Evolutionary conservation across 2,797 vertebrate species (phyloP).

Genomic region (Enteromius thamalakanensis): DNA sequence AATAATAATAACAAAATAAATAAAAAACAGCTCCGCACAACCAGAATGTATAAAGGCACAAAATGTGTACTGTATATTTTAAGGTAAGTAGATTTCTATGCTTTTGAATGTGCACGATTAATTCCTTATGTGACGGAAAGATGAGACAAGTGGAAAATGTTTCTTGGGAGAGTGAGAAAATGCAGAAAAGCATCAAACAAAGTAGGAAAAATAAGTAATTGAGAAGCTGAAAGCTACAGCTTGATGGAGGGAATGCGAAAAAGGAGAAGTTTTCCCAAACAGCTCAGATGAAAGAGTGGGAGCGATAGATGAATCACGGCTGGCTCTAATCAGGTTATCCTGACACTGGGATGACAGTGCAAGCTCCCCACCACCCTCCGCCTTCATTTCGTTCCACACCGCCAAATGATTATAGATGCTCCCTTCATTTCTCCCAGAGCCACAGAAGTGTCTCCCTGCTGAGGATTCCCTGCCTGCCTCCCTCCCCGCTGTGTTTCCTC

Average conservation of each 20-base stretch:
- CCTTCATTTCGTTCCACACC: conserved; percentile 65
- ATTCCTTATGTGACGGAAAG: conserved; percentile 22
- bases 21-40: not conserved
- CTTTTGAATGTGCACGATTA: not conserved
- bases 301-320: conserved; percentile 74
- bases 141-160: conserved; percentile 6
- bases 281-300: conserved; percentile 59
- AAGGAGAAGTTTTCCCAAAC: conserved; percentile 30
- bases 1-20: not conserved
- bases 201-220: not conserved
- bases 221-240: conserved; percentile 13
- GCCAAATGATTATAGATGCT: conserved; percentile 79
- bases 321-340: conserved; percentile 78
- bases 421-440: conserved; percentile 63
- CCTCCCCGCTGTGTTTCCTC: conserved; percentile 14
- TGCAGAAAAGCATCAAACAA: conserved; percentile 35
- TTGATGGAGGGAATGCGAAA: conserved; percentile 21
- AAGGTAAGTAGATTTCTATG: not conserved
- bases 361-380: conserved; percentile 61
- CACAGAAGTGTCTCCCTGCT: conserved; percentile 48
- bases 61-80: not conserved
- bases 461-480: conserved; percentile 48
- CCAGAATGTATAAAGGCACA: not conserved
- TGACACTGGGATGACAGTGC: conserved; percentile 72
- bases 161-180: conserved; percentile 1